phyloP scores from a whole-genome alignment of 2,797 vertebrate genomes.

The Notoglanidium macrostoma region DNA sequence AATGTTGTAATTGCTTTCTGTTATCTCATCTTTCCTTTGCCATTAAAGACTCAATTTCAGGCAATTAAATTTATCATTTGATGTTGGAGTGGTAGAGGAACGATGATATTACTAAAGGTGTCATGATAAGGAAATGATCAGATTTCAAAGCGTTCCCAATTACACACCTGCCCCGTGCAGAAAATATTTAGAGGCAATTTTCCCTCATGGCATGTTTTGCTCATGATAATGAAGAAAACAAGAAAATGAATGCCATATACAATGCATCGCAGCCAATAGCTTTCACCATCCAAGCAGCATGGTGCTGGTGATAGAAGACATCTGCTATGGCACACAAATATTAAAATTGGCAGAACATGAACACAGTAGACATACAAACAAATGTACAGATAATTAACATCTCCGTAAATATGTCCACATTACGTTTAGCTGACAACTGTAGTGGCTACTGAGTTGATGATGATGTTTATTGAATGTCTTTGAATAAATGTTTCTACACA shows the following conservation, averaged over 20 bases:
- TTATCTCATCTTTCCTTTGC: background rate
- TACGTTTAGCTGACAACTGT: background rate
- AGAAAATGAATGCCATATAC: background rate
- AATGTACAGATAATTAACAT: background rate
- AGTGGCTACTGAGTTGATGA: background rate
- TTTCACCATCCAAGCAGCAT: background rate
- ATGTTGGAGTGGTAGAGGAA: background rate
- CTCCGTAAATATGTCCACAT: background rate
- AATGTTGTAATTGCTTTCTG: background rate
- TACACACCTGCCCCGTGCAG: background rate
- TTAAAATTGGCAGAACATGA: background rate
- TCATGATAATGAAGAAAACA: background rate
- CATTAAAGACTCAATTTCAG: background rate
- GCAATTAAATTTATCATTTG: background rate
- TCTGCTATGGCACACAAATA: conserved; percentile 2
- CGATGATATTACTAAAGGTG: background rate
- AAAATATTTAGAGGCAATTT: conserved; percentile 1
- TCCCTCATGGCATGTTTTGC: background rate
- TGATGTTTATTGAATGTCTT: background rate
- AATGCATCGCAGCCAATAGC: conserved; percentile 4
- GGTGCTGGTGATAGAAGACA: background rate
- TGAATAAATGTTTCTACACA: background rate
- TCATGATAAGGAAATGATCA: conserved; percentile 5
- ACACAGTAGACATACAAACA: background rate
- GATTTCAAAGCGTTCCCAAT: background rate